These are phyloP conservation scores for Ricordea florida DNA, from an alignment of 92 coral and sea anemone genomes.

Conservation along the genomic window DNA sequence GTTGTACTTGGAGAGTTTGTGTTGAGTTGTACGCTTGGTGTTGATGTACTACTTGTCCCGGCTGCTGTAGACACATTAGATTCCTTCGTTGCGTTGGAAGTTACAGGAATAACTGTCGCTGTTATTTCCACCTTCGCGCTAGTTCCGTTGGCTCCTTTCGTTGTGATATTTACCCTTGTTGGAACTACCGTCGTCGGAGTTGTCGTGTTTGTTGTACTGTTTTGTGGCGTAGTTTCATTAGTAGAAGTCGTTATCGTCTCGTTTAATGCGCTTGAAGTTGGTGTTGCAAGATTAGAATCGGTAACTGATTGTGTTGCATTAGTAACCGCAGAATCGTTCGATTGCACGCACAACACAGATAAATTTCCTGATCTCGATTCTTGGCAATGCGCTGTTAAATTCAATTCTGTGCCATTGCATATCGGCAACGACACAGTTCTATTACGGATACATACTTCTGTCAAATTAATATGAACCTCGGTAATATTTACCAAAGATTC, in stretches of 20 bases:
- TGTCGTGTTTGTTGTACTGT: background rate
- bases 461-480: slow-evolving; percentile 51
- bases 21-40: background rate
- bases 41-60: slow-evolving; percentile 1
- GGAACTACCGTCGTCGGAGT: background rate
- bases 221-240: background rate
- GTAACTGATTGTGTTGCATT: slow-evolving; percentile 34
- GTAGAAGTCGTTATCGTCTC: background rate
- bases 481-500: slow-evolving; percentile 24
- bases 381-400: slow-evolving; percentile 70
- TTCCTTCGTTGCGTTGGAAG: slow-evolving; percentile 8
- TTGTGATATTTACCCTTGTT: background rate
- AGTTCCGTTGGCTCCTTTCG: slow-evolving; percentile 10
- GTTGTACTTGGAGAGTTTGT: slow-evolving; percentile 9
- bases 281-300: slow-evolving; percentile 21
- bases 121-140: slow-evolving; percentile 1
- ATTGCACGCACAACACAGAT: slow-evolving; percentile 57
- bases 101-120: background rate
- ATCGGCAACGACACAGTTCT: slow-evolving; percentile 13
- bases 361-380: slow-evolving; percentile 27
- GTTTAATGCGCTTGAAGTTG: background rate
- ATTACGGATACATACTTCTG: slow-evolving; percentile 54
- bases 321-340: slow-evolving; percentile 10
- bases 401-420: slow-evolving; percentile 66
- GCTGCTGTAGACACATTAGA: slow-evolving; percentile 10